Conservation (phyloP, 2,888 invertebrate genomes). For the Aspidiotus destructor region DNA sequence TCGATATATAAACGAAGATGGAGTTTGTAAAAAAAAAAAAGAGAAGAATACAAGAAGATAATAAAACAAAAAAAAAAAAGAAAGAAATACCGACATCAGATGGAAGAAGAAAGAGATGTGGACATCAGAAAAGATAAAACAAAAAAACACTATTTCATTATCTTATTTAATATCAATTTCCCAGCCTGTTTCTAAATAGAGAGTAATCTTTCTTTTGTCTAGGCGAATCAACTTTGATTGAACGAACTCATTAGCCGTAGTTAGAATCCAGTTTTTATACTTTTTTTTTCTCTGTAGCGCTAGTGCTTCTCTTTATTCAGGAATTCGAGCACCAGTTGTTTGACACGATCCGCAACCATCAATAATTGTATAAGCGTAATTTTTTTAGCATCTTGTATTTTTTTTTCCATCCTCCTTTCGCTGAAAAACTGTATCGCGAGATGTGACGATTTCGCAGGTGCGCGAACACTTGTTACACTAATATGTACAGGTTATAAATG, state of each 20-base stretch:
- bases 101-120: background rate
- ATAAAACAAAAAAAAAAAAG: background rate
- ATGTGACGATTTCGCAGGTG: no score
- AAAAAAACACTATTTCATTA: slow-evolving; percentile 20
- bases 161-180: slow-evolving; percentile 32
- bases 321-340: no score
- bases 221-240: slow-evolving; percentile 30
- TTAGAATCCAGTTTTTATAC: slow-evolving; percentile 21
- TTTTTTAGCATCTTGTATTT: no score
- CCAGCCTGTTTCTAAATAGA: slow-evolving; percentile 28
- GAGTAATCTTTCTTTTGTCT: slow-evolving; percentile 31
- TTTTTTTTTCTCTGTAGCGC: background rate
- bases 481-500: no score
- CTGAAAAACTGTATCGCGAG: no score
- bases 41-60: slow-evolving; percentile 1
- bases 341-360: no score
- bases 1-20: slow-evolving; percentile 9
- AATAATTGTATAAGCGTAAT: no score
- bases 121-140: background rate
- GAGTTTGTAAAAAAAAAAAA: slow-evolving; percentile 13
- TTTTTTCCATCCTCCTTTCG: no score
- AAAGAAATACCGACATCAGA: background rate
- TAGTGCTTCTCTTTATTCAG: background rate
- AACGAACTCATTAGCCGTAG: slow-evolving; percentile 31
- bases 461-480: no score